Evolutionary conservation across 2,888 invertebrate species (phyloP).

Genomic region (Dromius quadrimaculatus): DNA sequence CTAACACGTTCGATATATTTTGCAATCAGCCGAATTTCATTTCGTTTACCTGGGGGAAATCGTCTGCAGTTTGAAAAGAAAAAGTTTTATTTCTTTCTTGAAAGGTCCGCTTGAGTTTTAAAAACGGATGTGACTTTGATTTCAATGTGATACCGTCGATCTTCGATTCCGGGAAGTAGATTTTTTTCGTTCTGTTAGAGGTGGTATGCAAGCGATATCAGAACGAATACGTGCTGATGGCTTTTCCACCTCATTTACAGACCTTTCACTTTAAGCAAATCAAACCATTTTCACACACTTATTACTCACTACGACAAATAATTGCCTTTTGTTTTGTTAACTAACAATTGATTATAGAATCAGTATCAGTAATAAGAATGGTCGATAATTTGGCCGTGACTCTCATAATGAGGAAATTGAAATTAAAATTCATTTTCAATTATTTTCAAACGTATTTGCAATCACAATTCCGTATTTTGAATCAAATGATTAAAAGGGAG

Average conservation of each 20-base stretch:
- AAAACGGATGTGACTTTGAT: slow-evolving; percentile 47
- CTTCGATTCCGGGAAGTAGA: slow-evolving; percentile 32
- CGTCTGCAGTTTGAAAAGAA: slow-evolving; percentile 42
- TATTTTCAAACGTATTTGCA: too few species aligned
- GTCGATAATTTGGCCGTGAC: too few species aligned
- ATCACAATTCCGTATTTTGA: too few species aligned
- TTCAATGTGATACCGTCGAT: slow-evolving; percentile 43
- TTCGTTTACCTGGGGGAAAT: slow-evolving; percentile 46
- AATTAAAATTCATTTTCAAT: too few species aligned
- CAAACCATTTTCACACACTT: not conserved
- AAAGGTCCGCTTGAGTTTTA: slow-evolving; percentile 45
- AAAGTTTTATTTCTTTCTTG: slow-evolving; percentile 43
- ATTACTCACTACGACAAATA: not conserved
- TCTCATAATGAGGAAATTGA: too few species aligned
- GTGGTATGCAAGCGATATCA: slow-evolving; percentile 28
- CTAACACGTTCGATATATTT: slow-evolving; percentile 52
- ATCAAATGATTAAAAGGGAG: too few species aligned
- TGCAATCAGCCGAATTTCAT: slow-evolving; percentile 47
- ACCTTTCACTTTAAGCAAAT: not conserved
- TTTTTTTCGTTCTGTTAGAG: slow-evolving; percentile 22
- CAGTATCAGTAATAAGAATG: too few species aligned
- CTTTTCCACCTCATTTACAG: slow-evolving; percentile 23
- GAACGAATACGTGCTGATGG: slow-evolving; percentile 3
- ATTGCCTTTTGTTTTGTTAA: not conserved
- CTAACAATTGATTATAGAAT: too few species aligned